A percentile compares a stretch with the other conserved stretches of the same genome.
Conservation (phyloP, 2,797 vertebrate species). For the Sebastes wilsoni region DNA sequence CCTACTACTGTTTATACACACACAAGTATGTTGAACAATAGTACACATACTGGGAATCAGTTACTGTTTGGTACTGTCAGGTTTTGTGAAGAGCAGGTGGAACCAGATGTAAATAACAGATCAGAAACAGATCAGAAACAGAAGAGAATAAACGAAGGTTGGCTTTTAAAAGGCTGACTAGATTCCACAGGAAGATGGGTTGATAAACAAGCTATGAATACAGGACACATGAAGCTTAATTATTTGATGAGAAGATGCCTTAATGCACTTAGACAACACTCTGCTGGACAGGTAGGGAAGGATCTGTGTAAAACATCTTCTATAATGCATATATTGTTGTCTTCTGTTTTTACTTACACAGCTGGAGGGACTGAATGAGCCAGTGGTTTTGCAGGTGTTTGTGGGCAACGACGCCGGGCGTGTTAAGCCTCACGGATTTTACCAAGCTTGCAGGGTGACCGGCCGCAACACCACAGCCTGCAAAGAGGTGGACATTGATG, state of each 20-base stretch:
- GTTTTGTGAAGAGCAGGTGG: background rate
- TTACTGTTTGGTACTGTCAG: background rate
- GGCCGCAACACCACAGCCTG: slow-evolving; percentile 98
- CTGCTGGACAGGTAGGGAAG: background rate
- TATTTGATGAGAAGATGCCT: background rate
- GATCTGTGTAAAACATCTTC: background rate
- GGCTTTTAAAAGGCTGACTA: background rate
- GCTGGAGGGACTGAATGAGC: slow-evolving; percentile 96
- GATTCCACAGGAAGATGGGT: background rate
- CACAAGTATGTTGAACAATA: too few relatives aligned
- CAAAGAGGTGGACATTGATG: slow-evolving; percentile 96
- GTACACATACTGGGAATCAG: background rate
- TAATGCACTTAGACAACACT: background rate
- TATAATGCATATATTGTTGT: background rate
- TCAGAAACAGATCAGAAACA: background rate
- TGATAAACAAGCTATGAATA: background rate
- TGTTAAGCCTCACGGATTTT: slow-evolving; percentile 98
- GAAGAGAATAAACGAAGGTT: background rate
- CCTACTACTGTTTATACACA: too few relatives aligned
- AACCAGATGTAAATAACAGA: background rate
- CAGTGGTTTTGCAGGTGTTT: slow-evolving; percentile 94
- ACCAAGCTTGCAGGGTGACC: slow-evolving; percentile 97
- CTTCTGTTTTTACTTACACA: slow-evolving; percentile 55
- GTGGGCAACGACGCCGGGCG: slow-evolving; percentile 96
- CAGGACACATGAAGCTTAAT: background rate